Evolutionary conservation across 2,113 vertebrate species (phyloP), one percentile per base, ranked within the genome.

Genomic region (Pachycephala philippinensis): DNA sequence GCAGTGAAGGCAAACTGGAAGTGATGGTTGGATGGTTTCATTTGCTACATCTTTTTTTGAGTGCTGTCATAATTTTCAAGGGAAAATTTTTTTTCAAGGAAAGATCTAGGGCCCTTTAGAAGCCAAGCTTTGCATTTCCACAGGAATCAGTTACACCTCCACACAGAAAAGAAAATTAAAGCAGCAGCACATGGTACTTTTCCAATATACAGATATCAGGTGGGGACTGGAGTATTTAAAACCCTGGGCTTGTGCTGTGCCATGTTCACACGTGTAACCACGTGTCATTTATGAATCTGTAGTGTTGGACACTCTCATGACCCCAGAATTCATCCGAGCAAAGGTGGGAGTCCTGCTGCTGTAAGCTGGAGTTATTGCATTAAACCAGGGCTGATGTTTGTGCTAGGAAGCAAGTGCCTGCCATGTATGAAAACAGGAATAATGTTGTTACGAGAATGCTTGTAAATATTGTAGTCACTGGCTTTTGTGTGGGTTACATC

Each of bases 381-480:
- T 88, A 87, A 87, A 57, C 52, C 89, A 93, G 59, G 77, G 90
- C 90, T 87, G 45, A 86, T 94, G 93, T 80, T 90, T 89, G 87
- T 60, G 49, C 63, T 64, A 63, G 91, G 79, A 96, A 97, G 61
- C 74, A 79, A 94, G 82, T 53, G 78, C 86, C 87, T 95, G 95
- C 91, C 75, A 4, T 70, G 91, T 95, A 93, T 96, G 95, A 94
- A 96, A 98, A 96, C 78, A 91, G 91, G 94, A 96, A 94, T 97
- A 97, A 94, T 91, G 84, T 78, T 96, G 95, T 97, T 91, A 90
- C 5, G 17, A 47, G 91, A 96, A 87, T 37, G 45, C 92, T 92
- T 95, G 91, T 97, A 98, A 98, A 98, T 97, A 97, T 91, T 96
- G 92, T 97, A 96, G 90, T 97, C 95, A 47, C 87, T 96, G 90